A percentile compares a stretch with the other conserved stretches of the same genome.
Conservation (phyloP, 2,888 invertebrate genomes). For the Melieria picta region DNA sequence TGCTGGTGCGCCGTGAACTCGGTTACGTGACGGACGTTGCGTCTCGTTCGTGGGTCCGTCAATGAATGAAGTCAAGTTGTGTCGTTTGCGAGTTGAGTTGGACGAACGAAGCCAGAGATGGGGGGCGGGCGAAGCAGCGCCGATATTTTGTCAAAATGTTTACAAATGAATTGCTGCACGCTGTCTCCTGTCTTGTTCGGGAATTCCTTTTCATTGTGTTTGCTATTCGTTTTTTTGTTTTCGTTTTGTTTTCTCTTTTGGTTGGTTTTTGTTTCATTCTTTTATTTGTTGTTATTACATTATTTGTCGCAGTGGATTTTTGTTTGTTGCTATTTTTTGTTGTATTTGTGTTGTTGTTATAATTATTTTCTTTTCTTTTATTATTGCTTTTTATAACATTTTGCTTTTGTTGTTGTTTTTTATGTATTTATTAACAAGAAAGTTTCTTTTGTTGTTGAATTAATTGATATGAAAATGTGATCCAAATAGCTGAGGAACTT, state of each 20-base stretch:
- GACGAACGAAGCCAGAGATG: not conserved
- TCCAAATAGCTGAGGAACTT: slow-evolving; percentile 20
- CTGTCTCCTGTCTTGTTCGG: not conserved
- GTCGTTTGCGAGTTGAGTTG: not conserved
- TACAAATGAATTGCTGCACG: slow-evolving; percentile 13
- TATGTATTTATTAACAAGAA: slow-evolving; percentile 26
- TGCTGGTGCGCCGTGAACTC: not conserved
- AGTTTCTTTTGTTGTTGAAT: slow-evolving; percentile 32
- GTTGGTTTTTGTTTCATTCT: not conserved
- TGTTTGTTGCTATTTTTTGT: slow-evolving; percentile 1
- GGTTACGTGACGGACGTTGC: not conserved
- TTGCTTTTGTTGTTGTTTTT: slow-evolving; percentile 13
- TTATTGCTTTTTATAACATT: slow-evolving; percentile 13
- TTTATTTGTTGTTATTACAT: not conserved
- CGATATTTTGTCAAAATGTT: slow-evolving; percentile 19
- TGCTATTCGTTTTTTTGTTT: not conserved
- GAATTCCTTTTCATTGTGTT: not conserved
- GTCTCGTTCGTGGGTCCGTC: not conserved
- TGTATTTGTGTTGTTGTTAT: slow-evolving; percentile 6
- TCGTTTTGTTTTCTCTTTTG: not conserved
- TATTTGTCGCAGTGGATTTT: not conserved
- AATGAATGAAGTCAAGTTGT: not conserved
- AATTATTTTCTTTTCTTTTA: slow-evolving; percentile 13
- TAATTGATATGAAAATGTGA: slow-evolving; percentile 35
- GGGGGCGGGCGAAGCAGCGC: not conserved